These are phyloP conservation scores for Tenthredo mesomela DNA, from an alignment of 2,888 invertebrate species.

Conservation along the genomic window DNA sequence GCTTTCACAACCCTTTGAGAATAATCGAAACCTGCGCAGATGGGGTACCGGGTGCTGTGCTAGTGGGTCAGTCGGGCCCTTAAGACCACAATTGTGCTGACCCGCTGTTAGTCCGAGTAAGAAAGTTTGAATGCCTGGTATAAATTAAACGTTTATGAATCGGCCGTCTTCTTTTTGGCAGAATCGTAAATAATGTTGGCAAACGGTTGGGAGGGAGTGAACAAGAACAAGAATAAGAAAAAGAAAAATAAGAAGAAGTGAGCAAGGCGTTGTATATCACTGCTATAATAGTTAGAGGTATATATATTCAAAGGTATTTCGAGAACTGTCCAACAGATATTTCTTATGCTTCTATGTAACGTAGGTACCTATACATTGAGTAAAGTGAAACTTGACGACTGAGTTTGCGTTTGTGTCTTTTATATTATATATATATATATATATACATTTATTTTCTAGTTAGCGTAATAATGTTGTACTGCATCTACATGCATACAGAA, in stretches of 20 bases:
- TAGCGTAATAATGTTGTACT: not conserved
- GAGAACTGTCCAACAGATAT: not conserved
- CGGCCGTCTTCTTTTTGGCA: conserved; percentile 59
- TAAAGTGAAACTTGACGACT: not conserved
- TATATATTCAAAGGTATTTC: not conserved
- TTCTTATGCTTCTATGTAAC: not conserved
- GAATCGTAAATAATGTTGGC: conserved; percentile 65
- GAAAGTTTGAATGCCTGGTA: conserved; percentile 58
- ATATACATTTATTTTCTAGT: not conserved
- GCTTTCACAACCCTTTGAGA: conserved; percentile 29
- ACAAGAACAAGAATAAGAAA: not conserved
- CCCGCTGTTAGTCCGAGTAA: conserved; percentile 1
- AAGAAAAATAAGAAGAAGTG: not conserved
- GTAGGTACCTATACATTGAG: no score
- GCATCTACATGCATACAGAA: no score
- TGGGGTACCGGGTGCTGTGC: not conserved
- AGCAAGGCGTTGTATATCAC: not conserved
- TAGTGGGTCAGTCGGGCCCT: conserved; percentile 44
- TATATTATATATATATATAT: no score
- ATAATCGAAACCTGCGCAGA: conserved; percentile 28
- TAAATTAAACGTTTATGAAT: conserved; percentile 71
- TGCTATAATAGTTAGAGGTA: not conserved
- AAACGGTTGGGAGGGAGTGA: conserved; percentile 48
- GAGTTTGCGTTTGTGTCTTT: not conserved
- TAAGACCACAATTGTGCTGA: not conserved